Percentiles rank a stretch among this genome's conserved stretches.
phyloP scores from a whole-genome alignment of 1,140 invertebrate species.

The Protaetia brevitarsis region DNA sequence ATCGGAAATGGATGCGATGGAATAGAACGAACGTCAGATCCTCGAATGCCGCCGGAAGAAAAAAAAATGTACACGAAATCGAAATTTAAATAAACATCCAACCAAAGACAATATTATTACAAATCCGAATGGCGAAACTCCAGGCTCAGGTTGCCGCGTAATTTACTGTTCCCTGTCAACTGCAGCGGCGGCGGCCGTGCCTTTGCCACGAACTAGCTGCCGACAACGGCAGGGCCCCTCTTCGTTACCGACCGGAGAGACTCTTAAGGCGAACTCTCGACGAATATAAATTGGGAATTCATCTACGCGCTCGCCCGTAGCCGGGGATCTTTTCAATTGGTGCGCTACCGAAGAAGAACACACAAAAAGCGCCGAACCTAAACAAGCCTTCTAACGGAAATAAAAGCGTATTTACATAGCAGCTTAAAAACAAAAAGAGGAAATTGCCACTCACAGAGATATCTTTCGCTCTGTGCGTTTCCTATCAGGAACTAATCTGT shows the following conservation, averaged over 20 bases:
- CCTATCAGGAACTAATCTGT: slow-evolving; percentile 39
- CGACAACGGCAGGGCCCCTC: background rate
- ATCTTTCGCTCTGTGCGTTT: slow-evolving; percentile 30
- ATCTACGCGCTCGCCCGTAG: slow-evolving; percentile 22
- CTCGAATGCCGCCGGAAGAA: background rate
- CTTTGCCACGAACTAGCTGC: background rate
- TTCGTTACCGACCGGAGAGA: slow-evolving; percentile 13
- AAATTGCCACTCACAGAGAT: slow-evolving; percentile 38
- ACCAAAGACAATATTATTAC: slow-evolving; percentile 37
- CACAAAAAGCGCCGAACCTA: slow-evolving; percentile 39
- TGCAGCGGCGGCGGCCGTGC: slow-evolving; percentile 19
- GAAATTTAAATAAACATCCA: slow-evolving; percentile 41
- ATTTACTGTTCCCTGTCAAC: slow-evolving; percentile 37
- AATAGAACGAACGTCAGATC: no score
- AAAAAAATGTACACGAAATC: background rate
- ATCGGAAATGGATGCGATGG: no score
- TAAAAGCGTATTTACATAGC: slow-evolving; percentile 44
- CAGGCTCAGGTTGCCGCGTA: slow-evolving; percentile 30
- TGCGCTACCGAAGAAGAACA: slow-evolving; percentile 17
- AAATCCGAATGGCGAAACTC: slow-evolving; percentile 33
- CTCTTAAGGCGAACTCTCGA: slow-evolving; percentile 28
- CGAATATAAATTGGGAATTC: slow-evolving; percentile 40
- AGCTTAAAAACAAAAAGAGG: slow-evolving; percentile 41
- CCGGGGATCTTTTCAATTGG: slow-evolving; percentile 18
- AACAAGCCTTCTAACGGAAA: slow-evolving; percentile 35